A percentile compares a stretch with the other conserved stretches of the same genome.
Evolutionary conservation across 1,140 invertebrate genomes (phyloP).

Genomic region (Nymphalis io): DNA sequence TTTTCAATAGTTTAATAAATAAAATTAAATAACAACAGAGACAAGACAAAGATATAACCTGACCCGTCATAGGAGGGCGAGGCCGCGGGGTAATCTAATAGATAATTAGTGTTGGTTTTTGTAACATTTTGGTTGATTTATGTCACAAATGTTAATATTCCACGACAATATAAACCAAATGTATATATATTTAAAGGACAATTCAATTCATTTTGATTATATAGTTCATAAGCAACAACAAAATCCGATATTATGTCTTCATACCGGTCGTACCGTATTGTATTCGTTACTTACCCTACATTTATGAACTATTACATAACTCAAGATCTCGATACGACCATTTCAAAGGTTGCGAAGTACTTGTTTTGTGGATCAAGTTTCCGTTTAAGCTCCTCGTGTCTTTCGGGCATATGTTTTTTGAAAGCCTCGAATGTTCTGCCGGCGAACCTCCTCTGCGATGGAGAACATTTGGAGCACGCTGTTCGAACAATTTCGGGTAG

Average conservation of each 20-base stretch:
- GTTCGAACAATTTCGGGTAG: slow-evolving; percentile 58
- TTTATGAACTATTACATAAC: slow-evolving; percentile 12
- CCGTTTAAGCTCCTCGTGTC: slow-evolving; percentile 45
- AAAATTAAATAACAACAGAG: no score
- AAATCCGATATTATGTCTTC: slow-evolving; percentile 7
- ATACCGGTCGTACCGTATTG: neutral
- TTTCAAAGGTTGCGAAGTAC: slow-evolving; percentile 52
- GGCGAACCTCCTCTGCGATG: slow-evolving; percentile 51
- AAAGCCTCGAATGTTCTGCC: slow-evolving; percentile 56
- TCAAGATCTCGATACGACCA: slow-evolving; percentile 42
- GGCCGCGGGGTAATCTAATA: no score
- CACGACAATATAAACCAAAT: no score
- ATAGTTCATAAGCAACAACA: neutral
- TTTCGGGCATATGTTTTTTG: slow-evolving; percentile 43
- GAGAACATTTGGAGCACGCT: slow-evolving; percentile 55
- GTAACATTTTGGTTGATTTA: no score
- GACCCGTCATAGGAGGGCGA: no score
- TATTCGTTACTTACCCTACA: slow-evolving; percentile 15
- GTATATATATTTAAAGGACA: no score
- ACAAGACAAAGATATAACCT: no score
- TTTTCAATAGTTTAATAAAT: neutral
- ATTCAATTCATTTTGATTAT: no score
- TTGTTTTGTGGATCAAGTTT: slow-evolving; percentile 55
- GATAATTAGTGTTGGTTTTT: no score
- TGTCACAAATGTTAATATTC: no score